phyloP scores from a whole-genome alignment of 2,113 vertebrate species.

The Nicator chloris region DNA sequence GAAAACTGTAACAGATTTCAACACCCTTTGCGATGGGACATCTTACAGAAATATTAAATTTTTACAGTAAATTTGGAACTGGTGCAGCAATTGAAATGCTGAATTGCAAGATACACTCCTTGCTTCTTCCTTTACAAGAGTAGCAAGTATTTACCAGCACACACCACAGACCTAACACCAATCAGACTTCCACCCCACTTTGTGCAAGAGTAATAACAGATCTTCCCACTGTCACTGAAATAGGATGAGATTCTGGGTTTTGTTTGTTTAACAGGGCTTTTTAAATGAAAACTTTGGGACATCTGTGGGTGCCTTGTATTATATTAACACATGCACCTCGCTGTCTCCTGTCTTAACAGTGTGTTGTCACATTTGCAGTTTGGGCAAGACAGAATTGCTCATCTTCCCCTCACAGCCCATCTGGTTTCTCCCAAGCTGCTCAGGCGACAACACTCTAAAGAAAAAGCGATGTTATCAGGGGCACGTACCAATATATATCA shows the following conservation, averaged over 20 bases:
- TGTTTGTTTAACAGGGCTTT: conserved; percentile 54
- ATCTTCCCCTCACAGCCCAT: conserved; percentile 60
- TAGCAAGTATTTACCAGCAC: background rate
- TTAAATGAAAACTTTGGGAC: conserved; percentile 44
- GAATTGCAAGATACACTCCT: background rate
- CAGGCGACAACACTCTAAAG: conserved; percentile 38
- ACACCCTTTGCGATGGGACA: background rate
- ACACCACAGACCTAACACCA: background rate
- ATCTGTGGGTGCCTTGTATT: conserved; percentile 51
- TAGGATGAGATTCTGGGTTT: background rate
- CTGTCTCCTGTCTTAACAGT: conserved; percentile 65
- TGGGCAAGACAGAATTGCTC: conserved; percentile 62
- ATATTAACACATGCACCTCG: conserved; percentile 62
- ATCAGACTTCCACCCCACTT: background rate
- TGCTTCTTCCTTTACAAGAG: background rate
- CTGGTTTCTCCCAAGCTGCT: conserved; percentile 64
- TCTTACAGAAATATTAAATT: background rate
- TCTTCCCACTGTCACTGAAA: background rate
- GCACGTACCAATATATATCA: conserved; percentile 25
- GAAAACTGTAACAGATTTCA: background rate
- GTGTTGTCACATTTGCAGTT: conserved; percentile 60
- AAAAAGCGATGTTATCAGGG: conserved; percentile 37
- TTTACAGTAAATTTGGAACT: background rate
- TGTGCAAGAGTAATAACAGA: background rate
- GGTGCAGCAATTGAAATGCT: background rate